Evolutionary conservation across 2,113 vertebrate species (phyloP).

Genomic region (Canis aureus): DNA sequence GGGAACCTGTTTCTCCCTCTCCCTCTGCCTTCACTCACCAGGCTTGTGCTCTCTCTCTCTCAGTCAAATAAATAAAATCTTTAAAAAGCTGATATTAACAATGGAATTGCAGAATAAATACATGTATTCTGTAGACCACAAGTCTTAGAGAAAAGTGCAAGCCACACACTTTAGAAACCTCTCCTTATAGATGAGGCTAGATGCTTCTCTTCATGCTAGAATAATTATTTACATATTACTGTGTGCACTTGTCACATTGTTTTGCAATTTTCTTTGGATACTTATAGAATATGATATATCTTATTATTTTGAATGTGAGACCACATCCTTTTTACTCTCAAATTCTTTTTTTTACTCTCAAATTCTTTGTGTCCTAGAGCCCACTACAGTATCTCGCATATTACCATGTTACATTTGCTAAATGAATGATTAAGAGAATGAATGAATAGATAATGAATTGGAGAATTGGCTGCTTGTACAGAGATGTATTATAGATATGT

Average conservation of each 20-base stretch:
- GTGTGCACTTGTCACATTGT: neutral
- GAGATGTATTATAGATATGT: neutral
- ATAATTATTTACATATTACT: neutral
- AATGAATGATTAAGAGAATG: neutral
- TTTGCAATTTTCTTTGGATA: neutral
- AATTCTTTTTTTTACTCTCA: slow-evolving; percentile 12
- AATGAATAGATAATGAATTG: neutral
- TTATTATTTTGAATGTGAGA: neutral
- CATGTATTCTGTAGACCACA: neutral
- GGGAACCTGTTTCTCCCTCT: too few relatives aligned
- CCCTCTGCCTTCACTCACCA: too few relatives aligned
- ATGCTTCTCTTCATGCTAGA: neutral
- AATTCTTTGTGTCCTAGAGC: neutral
- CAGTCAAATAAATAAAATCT: too few relatives aligned
- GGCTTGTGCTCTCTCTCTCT: too few relatives aligned
- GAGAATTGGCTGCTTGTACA: neutral
- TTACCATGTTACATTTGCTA: neutral
- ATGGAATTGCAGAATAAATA: neutral
- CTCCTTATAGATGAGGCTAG: neutral
- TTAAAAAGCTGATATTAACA: neutral
- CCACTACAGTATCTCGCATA: neutral
- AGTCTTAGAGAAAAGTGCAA: neutral
- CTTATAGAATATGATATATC: neutral
- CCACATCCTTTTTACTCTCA: neutral
- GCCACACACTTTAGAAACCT: neutral